Conservation (phyloP, 2,797 vertebrate species). For the Diplodus puntazzo region DNA sequence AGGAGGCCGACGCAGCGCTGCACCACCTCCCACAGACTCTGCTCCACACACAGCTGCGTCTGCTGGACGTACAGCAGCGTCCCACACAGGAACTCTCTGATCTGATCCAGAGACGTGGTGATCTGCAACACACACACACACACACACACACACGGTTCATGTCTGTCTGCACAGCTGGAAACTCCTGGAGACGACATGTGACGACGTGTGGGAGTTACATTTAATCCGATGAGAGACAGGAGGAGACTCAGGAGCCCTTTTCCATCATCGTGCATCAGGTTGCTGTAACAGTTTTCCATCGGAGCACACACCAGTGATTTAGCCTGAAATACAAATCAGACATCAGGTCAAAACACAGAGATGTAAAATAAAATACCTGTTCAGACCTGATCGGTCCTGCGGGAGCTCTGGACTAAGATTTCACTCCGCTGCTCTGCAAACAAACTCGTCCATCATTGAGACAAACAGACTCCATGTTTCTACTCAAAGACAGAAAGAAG, state of each 20-base stretch:
- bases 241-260: conserved; percentile 90
- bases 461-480: too few relatives aligned
- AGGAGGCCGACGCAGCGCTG: conserved; percentile 82
- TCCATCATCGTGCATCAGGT: conserved; percentile 85
- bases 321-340: conserved; percentile 79
- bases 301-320: conserved; percentile 88
- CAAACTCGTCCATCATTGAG: too few relatives aligned
- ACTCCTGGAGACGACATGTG: background rate
- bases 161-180: too few relatives aligned
- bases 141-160: background rate
- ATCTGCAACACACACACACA: conserved; percentile 82
- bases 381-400: background rate
- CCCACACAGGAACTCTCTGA: conserved; percentile 86
- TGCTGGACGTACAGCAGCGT: conserved; percentile 92
- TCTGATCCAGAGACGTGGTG: conserved; percentile 81
- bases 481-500: too few relatives aligned
- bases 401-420: too few relatives aligned
- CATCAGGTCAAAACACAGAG: background rate
- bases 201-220: conserved; percentile 35
- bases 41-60: conserved; percentile 83
- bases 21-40: conserved; percentile 84
- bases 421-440: too few relatives aligned
- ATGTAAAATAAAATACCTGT: too few relatives aligned
- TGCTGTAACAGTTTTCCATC: conserved; percentile 92
- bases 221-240: conserved; percentile 90